Conservation (phyloP, 1,140 invertebrate species). For the Drosophila elegans region DNA sequence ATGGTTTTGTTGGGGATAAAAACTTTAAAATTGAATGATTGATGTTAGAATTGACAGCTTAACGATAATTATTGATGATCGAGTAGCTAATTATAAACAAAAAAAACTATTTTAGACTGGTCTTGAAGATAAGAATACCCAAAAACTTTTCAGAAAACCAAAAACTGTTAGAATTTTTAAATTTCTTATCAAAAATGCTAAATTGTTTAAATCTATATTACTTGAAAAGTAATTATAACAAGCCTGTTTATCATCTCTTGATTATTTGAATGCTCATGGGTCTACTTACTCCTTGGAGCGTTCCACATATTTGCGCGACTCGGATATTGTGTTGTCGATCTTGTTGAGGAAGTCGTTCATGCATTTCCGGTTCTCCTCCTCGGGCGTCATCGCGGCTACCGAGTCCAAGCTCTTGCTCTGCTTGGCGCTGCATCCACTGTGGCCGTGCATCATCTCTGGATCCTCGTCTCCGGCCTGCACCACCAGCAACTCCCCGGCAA, state of each 20-base stretch:
- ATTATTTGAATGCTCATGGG: too few relatives aligned
- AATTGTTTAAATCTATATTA: too few relatives aligned
- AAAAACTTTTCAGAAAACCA: too few relatives aligned
- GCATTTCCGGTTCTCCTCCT: conserved; percentile 88
- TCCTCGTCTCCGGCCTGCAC: conserved; percentile 68
- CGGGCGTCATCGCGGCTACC: conserved; percentile 86
- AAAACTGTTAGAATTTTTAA: too few relatives aligned
- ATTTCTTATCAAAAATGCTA: too few relatives aligned
- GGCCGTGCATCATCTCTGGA: conserved; percentile 57
- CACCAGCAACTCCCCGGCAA: conserved; percentile 84
- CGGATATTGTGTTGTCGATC: conserved; percentile 94
- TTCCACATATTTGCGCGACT: conserved; percentile 93
- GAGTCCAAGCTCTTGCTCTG: conserved; percentile 85
- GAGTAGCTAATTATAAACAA: neutral
- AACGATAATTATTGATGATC: neutral
- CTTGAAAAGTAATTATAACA: too few relatives aligned
- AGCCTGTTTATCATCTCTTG: too few relatives aligned
- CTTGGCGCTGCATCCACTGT: conserved; percentile 64
- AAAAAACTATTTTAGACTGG: too few relatives aligned
- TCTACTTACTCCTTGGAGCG: conserved; percentile 89
- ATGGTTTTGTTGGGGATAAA: neutral
- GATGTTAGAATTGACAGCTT: neutral
- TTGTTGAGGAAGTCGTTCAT: conserved; percentile 93
- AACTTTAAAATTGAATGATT: neutral
- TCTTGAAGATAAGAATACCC: too few relatives aligned